Conservation (phyloP, 2,113 vertebrate species). For the Chaenogobius annularis region DNA sequence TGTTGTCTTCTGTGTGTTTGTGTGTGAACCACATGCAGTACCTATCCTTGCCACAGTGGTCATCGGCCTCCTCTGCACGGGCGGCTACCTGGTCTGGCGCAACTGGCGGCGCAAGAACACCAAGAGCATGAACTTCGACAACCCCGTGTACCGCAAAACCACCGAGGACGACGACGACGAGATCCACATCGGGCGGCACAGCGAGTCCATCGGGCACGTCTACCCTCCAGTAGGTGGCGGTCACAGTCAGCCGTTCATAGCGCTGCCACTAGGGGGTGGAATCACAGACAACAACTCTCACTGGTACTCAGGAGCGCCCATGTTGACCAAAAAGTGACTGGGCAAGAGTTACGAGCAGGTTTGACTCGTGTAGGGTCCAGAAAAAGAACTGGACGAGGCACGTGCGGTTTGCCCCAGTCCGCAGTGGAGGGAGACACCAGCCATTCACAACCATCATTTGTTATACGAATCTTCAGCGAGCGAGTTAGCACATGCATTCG, state of each 20-base stretch:
- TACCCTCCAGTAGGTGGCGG: conserved; percentile 94
- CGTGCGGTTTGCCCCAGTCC: conserved; percentile 13
- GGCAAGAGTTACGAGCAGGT: conserved; percentile 10
- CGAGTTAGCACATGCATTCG: conserved; percentile 15
- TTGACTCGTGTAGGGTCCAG: conserved; percentile 21
- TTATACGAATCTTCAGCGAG: neutral
- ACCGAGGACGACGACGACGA: conserved; percentile 96
- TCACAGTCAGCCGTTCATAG: conserved; percentile 76
- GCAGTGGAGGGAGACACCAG: conserved; percentile 38
- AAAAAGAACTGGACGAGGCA: conserved; percentile 37
- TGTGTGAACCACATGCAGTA: conserved; percentile 84
- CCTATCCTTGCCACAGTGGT: conserved; percentile 88
- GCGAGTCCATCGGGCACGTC: conserved; percentile 91
- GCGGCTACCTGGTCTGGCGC: conserved; percentile 96
- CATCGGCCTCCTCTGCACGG: conserved; percentile 88
- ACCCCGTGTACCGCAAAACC: conserved; percentile 97
- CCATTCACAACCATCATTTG: conserved; percentile 13
- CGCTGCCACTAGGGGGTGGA: conserved; percentile 75
- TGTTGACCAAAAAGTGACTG: conserved; percentile 77
- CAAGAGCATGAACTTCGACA: conserved; percentile 99
- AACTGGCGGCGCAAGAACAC: conserved; percentile 98
- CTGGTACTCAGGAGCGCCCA: conserved; percentile 79
- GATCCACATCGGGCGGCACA: conserved; percentile 91
- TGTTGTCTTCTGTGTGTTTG: conserved; percentile 81
- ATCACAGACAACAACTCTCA: conserved; percentile 78